phyloP scores from a whole-genome alignment of 2,113 vertebrate genomes.

The Zapus hudsonius region DNA sequence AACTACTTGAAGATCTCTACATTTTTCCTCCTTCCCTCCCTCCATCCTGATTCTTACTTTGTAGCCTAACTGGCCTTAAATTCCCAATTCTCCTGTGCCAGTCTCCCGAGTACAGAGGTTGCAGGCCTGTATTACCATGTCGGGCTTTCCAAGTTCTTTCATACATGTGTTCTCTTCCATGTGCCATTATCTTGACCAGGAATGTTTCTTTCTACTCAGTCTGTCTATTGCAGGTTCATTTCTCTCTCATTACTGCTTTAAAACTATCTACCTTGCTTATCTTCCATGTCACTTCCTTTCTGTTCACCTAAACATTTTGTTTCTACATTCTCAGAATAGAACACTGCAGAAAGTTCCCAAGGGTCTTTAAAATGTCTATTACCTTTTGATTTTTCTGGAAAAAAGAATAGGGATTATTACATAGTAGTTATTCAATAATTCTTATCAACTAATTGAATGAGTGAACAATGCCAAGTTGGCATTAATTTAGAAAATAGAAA shows the following conservation, averaged over 20 bases:
- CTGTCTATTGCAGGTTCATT: neutral
- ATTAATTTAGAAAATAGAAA: constrained; percentile 52
- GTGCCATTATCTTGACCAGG: neutral
- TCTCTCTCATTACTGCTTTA: neutral
- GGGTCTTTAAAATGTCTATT: neutral
- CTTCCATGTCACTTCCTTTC: neutral
- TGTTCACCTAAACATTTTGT: neutral
- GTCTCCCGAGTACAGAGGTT: neutral
- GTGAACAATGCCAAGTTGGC: constrained; percentile 8
- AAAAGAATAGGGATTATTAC: neutral
- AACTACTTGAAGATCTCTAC: neutral
- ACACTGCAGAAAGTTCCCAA: neutral
- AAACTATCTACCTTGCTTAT: neutral
- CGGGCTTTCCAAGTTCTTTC: neutral
- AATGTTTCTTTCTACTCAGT: neutral
- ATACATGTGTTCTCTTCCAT: neutral
- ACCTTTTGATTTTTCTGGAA: constrained; percentile 14
- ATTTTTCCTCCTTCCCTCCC: neutral
- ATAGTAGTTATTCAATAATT: neutral
- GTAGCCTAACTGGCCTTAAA: neutral
- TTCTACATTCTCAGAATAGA: neutral
- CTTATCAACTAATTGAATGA: neutral
- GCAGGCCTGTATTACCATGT: too few species aligned
- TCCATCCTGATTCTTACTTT: neutral
- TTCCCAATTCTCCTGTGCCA: neutral